Evolutionary conservation across 1,140 invertebrate genomes (phyloP).

Genomic region (Capitella teleta): DNA sequence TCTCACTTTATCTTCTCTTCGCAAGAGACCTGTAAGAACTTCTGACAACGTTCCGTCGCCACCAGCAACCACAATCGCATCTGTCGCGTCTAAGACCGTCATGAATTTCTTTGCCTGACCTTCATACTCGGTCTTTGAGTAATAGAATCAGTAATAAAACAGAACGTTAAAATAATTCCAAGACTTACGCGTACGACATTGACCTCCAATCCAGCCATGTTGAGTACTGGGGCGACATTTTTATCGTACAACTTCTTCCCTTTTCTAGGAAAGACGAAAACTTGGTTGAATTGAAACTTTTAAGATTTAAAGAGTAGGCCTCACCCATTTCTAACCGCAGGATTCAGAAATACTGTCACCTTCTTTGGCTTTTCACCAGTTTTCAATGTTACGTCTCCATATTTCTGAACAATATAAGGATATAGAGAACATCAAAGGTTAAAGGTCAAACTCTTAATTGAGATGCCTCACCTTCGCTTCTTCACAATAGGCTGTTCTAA

Average conservation of each 20-base stretch:
- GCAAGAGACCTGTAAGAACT: too few species aligned
- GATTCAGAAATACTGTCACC: slow-evolving; percentile 81
- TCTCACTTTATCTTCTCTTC: too few species aligned
- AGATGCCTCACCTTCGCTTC: too few species aligned
- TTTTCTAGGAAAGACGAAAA: background rate
- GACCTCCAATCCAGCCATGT: slow-evolving; percentile 74
- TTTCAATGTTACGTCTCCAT: slow-evolving; percentile 55
- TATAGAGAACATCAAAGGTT: too few species aligned
- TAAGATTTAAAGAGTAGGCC: background rate
- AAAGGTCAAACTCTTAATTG: too few species aligned
- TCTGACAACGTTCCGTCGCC: slow-evolving; percentile 88
- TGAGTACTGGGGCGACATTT: slow-evolving; percentile 80
- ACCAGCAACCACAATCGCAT: slow-evolving; percentile 80
- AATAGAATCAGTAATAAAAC: background rate
- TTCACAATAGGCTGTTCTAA: too few species aligned
- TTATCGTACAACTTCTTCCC: slow-evolving; percentile 65
- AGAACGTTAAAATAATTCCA: background rate
- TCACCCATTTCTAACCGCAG: slow-evolving; percentile 68
- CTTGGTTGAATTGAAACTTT: background rate
- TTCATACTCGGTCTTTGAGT: slow-evolving; percentile 65
- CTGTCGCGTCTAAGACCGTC: slow-evolving; percentile 51
- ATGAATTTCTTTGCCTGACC: slow-evolving; percentile 69
- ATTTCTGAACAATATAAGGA: too few species aligned
- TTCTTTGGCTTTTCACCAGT: slow-evolving; percentile 53
- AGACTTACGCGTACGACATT: slow-evolving; percentile 48